Conservation (phyloP, 1,140 invertebrate species). For the Diorhabda elongata region DNA sequence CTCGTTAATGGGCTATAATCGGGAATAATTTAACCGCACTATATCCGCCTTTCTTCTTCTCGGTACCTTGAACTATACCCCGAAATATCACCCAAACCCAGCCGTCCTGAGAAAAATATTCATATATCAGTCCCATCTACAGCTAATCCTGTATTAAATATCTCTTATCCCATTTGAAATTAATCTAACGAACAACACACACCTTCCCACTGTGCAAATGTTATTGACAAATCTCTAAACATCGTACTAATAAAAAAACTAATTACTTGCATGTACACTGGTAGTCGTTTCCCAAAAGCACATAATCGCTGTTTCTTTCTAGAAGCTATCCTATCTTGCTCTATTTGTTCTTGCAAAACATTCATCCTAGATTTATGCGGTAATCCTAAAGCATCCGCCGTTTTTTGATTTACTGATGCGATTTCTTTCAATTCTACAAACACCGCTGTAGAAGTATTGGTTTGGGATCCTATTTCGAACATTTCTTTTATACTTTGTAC, state of each 20-base stretch:
- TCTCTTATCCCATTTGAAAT: no score
- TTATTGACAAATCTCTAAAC: no score
- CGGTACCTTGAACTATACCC: no score
- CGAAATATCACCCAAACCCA: no score
- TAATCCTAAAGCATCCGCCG: constrained; percentile 46
- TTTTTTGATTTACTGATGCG: constrained; percentile 47
- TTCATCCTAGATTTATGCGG: constrained; percentile 38
- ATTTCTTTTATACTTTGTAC: constrained; percentile 50
- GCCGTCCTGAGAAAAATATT: no score
- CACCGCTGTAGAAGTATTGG: constrained; percentile 51
- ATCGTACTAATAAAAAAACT: background rate
- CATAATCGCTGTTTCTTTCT: constrained; percentile 43
- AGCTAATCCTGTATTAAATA: no score
- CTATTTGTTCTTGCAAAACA: constrained; percentile 48
- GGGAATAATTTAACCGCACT: no score
- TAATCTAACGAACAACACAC: no score
- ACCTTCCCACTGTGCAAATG: no score
- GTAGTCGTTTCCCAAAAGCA: constrained; percentile 53
- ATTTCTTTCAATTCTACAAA: constrained; percentile 49
- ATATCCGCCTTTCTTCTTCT: no score
- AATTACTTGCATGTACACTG: constrained; percentile 44
- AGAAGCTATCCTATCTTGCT: constrained; percentile 50
- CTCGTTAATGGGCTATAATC: no score
- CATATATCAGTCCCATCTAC: no score
- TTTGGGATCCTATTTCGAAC: constrained; percentile 58